Evolutionary conservation across 1,140 invertebrate genomes (phyloP), one percentile per base, ranked within the genome.

Genomic region (Aradophagus sp.): DNA sequence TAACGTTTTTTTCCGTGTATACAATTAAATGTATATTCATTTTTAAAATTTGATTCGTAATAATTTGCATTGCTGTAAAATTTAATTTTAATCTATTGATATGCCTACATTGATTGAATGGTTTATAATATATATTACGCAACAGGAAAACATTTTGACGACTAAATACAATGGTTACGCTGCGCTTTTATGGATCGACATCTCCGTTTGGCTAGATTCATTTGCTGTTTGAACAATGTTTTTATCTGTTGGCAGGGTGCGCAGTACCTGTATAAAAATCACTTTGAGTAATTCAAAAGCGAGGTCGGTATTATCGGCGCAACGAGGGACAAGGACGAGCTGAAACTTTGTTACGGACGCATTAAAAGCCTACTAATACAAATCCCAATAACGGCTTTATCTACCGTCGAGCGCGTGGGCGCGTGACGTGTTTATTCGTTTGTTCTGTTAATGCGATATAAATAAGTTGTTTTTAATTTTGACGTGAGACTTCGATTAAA

Each of bases 321-420:
- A 23, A 27, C 31, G 44, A 63, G 58, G 58, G 69, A 58, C 67
- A 58, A 67, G 61, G 62, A 74, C 48, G 66, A 63, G 73, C 77
- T n/a, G 78, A 78, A 78, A 82, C 78, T 85, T 84, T 75, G 80
- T 85, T 85, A 84, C 70, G 68, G 56, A 73, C 75, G 77, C 70
- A 73, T 74, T 69, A 73, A 79, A 79, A 80, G 77, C 71, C 77
- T 77, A 76, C 55, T 74, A 65, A 68, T 75, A 77, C 66, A 79
- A 83, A 83, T 82, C 77, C 80, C 65, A 52, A 80, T 78, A 78
- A 82, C 72, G 55, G 44, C 75, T 41, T 58, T 61, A 66, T 59
- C 47, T 34, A 53, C 16, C 32, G 17, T n/a, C n/a, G n/a, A 35
- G 12, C 23, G 27, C 16, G 50, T 55, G 34, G 34, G 35, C 27